Evolutionary conservation across 2,888 invertebrate genomes (phyloP).

Genomic region (Anoncus sp.): DNA sequence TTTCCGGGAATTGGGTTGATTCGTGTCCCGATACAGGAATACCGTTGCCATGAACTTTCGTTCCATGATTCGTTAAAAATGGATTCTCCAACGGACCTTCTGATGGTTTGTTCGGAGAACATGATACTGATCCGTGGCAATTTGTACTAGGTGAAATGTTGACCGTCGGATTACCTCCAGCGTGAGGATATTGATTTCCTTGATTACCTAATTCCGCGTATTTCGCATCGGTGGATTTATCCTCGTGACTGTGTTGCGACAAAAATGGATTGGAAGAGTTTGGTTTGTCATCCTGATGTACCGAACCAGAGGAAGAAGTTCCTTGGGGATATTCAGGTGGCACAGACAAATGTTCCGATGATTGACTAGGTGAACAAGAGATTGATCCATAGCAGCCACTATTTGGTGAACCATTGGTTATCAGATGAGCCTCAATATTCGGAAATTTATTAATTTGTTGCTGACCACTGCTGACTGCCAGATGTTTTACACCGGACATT

Average conservation of each 20-base stretch:
- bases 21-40: neutral
- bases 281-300: conserved; percentile 8
- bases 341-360: neutral
- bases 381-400: conserved; percentile 11
- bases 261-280: conserved; percentile 36
- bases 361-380: conserved; percentile 15
- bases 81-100: conserved; percentile 13
- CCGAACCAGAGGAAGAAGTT: neutral
- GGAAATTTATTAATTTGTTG: conserved; percentile 6
- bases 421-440: neutral
- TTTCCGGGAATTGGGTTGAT: neutral
- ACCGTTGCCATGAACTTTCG: neutral
- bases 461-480: neutral
- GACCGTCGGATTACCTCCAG: neutral
- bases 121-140: conserved; percentile 8
- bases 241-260: neutral
- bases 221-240: neutral
- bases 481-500: conserved; percentile 8
- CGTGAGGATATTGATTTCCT: neutral
- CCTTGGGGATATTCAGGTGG: neutral
- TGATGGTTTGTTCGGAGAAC: neutral
- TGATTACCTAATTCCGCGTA: neutral
- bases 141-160: neutral
- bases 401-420: neutral
- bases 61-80: conserved; percentile 3